Conservation (phyloP, 2,797 vertebrate genomes). For the Phoebastria nigripes region DNA sequence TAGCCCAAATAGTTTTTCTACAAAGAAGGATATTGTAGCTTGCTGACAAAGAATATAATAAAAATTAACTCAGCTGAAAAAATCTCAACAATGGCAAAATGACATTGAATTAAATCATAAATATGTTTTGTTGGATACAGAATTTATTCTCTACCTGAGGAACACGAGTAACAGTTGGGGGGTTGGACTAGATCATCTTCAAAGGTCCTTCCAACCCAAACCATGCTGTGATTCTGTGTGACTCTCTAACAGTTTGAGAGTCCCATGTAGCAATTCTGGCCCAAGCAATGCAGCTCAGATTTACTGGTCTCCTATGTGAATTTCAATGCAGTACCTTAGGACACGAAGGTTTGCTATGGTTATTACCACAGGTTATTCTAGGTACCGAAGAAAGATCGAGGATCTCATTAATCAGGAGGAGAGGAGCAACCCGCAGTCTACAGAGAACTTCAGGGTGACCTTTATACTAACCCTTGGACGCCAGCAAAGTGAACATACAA, state of each 20-base stretch:
- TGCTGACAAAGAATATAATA: background rate
- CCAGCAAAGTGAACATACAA: background rate
- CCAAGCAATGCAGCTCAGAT: background rate
- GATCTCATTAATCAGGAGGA: background rate
- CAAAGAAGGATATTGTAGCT: background rate
- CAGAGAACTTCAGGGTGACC: background rate
- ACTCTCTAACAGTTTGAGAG: background rate
- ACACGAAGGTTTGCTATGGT: background rate
- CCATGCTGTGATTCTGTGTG: background rate
- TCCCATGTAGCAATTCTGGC: background rate
- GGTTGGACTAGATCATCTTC: background rate
- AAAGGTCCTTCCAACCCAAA: background rate
- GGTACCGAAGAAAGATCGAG: background rate
- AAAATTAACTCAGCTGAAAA: background rate
- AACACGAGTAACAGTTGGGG: background rate
- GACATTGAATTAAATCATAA: background rate
- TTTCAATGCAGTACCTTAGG: background rate
- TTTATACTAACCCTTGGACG: background rate
- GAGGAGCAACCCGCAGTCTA: background rate
- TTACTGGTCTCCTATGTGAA: background rate
- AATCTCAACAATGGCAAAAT: background rate
- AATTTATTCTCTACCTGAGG: background rate
- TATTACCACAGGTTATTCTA: background rate
- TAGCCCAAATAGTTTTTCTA: background rate
- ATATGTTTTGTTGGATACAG: background rate